Conservation (phyloP, 2,888 invertebrate species). For the Drosophila neoperkinsi region DNA sequence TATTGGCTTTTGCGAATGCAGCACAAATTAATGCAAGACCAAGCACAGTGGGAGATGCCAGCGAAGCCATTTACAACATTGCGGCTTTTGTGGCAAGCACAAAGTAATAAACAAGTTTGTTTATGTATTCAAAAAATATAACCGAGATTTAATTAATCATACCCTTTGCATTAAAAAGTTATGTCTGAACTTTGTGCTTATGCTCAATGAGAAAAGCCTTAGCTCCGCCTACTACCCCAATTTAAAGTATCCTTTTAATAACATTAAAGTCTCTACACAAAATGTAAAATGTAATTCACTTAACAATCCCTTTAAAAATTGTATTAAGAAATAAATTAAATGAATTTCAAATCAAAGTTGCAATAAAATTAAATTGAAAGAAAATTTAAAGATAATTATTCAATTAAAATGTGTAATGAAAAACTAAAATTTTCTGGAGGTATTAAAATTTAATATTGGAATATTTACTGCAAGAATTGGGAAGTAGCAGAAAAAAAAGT, state of each 20-base stretch:
- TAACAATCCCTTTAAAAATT: neutral
- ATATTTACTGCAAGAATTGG: neutral
- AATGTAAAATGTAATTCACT: neutral
- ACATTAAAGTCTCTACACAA: neutral
- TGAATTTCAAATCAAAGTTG: neutral
- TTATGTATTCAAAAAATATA: constrained; percentile 46
- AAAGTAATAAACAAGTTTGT: constrained; percentile 66
- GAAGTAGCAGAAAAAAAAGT: neutral
- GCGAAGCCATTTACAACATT: constrained; percentile 54
- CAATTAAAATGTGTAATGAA: neutral
- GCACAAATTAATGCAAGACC: constrained; percentile 66
- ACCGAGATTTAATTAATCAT: constrained; percentile 6
- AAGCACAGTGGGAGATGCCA: constrained; percentile 66
- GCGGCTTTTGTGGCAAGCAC: constrained; percentile 11
- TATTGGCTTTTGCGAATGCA: constrained; percentile 76
- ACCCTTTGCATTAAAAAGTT: constrained; percentile 3
- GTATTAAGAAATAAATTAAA: neutral
- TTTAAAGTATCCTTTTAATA: neutral
- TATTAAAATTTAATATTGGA: neutral
- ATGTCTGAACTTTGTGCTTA: neutral
- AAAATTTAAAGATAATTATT: neutral
- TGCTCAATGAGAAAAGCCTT: neutral
- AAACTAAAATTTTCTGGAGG: neutral
- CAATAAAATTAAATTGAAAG: neutral
- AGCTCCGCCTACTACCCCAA: neutral